Percentiles rank a stretch among this genome's conserved stretches.
Conservation (phyloP, 2,888 invertebrate species). For the Caradrina kadenii region DNA sequence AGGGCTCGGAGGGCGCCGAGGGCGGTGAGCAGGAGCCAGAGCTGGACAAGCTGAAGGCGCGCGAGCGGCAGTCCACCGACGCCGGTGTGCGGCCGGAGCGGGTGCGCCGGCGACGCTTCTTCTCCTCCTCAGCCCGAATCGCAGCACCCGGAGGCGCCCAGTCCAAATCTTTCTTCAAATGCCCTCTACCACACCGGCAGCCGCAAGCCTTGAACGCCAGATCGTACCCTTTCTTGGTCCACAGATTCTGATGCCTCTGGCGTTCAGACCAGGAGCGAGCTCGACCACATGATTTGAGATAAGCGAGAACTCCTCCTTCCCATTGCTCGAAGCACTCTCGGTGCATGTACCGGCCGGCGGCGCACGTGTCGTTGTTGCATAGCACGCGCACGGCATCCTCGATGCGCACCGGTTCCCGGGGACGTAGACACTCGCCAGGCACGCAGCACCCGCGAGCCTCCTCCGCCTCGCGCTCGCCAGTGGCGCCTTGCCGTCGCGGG, state of each 20-base stretch:
- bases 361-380: slow-evolving; percentile 98
- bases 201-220: slow-evolving; percentile 98
- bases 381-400: slow-evolving; percentile 96
- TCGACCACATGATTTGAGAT: slow-evolving; percentile 97
- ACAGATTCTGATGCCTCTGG: slow-evolving; percentile 97
- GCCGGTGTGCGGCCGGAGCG: slow-evolving; percentile 82
- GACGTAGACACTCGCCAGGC: slow-evolving; percentile 95
- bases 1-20: slow-evolving; percentile 94
- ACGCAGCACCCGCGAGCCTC: slow-evolving; percentile 94
- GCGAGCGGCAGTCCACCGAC: slow-evolving; percentile 89
- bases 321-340: slow-evolving; percentile 98
- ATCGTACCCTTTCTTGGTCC: slow-evolving; percentile 99
- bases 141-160: slow-evolving; percentile 95
- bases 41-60: slow-evolving; percentile 94
- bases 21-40: slow-evolving; percentile 96
- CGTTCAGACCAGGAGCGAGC: slow-evolving; percentile 98
- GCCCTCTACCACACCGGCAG: slow-evolving; percentile 97
- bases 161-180: slow-evolving; percentile 98
- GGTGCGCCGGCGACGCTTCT: slow-evolving; percentile 85
- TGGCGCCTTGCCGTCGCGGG: slow-evolving; percentile 88
- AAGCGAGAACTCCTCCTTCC: slow-evolving; percentile 97
- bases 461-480: slow-evolving; percentile 87
- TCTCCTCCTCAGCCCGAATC: slow-evolving; percentile 86
- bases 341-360: slow-evolving; percentile 98
- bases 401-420: slow-evolving; percentile 91